Evolutionary conservation across 2,113 vertebrate genomes (phyloP).

Genomic region (Machaerirhynchus nigripectus): DNA sequence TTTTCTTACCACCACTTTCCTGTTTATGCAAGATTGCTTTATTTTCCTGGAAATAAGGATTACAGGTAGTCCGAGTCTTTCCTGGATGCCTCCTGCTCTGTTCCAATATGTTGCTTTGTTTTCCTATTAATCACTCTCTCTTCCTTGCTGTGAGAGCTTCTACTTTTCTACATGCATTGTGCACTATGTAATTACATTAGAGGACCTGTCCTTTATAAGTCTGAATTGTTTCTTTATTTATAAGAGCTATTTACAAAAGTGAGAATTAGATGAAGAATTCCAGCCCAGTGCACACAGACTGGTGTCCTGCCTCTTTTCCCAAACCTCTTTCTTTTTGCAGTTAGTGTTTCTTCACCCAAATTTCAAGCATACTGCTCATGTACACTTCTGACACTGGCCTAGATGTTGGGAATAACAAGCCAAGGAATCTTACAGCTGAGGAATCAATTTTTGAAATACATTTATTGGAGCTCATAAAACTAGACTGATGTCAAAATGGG

Average conservation of each 20-base stretch:
- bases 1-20: background rate
- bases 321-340: background rate
- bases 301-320: background rate
- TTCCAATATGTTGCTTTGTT: background rate
- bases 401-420: background rate
- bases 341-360: background rate
- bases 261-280: background rate
- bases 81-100: background rate
- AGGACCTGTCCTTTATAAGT: background rate
- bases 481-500: background rate
- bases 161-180: background rate
- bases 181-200: background rate
- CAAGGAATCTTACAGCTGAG: background rate
- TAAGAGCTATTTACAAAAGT: background rate
- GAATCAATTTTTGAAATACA: background rate
- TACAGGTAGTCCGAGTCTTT: background rate
- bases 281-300: background rate
- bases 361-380: background rate
- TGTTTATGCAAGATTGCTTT: background rate
- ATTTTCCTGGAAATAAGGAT: slow-evolving; percentile 1
- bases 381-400: background rate
- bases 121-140: background rate
- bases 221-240: background rate
- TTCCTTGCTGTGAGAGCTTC: background rate
- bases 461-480: background rate